These are phyloP conservation scores for Fragum sueziense DNA, from an alignment of 2,888 invertebrate species.

Conservation along the genomic window DNA sequence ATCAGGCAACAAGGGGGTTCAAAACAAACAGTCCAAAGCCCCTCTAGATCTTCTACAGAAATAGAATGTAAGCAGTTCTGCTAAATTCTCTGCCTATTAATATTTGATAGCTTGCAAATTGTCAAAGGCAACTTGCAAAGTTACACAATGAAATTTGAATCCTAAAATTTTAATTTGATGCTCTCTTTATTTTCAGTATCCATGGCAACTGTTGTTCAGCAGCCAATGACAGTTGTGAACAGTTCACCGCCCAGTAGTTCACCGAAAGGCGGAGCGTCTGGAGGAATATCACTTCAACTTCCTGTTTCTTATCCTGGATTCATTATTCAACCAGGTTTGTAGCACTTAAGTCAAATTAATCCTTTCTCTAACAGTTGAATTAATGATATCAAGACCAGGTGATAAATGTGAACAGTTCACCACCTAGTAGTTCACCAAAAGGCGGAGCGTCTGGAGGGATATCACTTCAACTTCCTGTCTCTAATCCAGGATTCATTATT, in stretches of 20 bases:
- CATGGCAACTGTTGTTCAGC: conserved; percentile 17
- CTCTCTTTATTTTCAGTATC: neutral
- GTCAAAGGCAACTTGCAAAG: no score
- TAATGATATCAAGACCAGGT: no score
- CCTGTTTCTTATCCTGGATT: conserved; percentile 60
- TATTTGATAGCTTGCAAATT: no score
- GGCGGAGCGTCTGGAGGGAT: conserved; percentile 37
- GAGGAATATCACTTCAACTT: conserved; percentile 54
- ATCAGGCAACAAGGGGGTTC: no score
- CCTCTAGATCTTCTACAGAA: no score
- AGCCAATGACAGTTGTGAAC: conserved; percentile 26
- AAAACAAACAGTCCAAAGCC: no score
- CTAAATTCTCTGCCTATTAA: no score
- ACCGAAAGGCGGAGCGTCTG: conserved; percentile 37
- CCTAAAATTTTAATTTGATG: no score
- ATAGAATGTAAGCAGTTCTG: no score
- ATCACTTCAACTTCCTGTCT: conserved; percentile 55
- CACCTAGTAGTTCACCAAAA: conserved; percentile 34
- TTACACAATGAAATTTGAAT: no score
- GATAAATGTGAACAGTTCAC: conserved; percentile 39
- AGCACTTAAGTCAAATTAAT: neutral
- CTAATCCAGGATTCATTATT: conserved; percentile 61
- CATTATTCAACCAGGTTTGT: conserved; percentile 58
- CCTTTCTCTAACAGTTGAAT: no score
- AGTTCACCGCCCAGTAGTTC: conserved; percentile 32